These are phyloP conservation scores for Macrosoma leucophasiata DNA, from an alignment of 2,888 invertebrate species.

Conservation along the genomic window DNA sequence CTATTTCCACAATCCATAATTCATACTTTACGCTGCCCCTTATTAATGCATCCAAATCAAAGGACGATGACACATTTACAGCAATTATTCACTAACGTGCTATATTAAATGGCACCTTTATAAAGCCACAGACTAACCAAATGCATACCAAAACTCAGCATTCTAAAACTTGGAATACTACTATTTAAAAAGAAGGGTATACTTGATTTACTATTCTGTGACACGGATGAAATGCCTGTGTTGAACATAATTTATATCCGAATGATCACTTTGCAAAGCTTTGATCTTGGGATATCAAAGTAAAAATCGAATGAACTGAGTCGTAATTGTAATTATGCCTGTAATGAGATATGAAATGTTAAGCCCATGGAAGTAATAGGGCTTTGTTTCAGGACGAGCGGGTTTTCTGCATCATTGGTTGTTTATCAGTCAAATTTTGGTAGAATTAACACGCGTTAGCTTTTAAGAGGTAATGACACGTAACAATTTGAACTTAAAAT, in stretches of 20 bases:
- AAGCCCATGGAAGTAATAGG: constrained; percentile 41
- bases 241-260: constrained; percentile 12
- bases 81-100: constrained; percentile 40
- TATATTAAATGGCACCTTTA: constrained; percentile 26
- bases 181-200: too few relatives aligned
- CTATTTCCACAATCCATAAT: constrained; percentile 41
- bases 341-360: constrained; percentile 46
- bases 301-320: constrained; percentile 33
- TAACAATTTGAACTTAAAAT: too few relatives aligned
- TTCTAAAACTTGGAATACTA: too few relatives aligned
- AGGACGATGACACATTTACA: constrained; percentile 57
- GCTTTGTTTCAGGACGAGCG: too few relatives aligned
- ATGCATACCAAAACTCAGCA: not conserved
- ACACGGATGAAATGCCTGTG: too few relatives aligned
- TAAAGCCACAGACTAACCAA: constrained; percentile 4
- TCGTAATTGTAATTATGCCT: constrained; percentile 35
- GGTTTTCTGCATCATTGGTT: too few relatives aligned
- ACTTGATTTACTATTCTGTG: too few relatives aligned
- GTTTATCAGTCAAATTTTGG: too few relatives aligned
- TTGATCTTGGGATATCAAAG: constrained; percentile 21
- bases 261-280: constrained; percentile 16
- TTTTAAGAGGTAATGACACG: too few relatives aligned
- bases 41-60: constrained; percentile 52
- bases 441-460: too few relatives aligned
- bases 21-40: constrained; percentile 36